A percentile compares a stretch with the other conserved stretches of the same genome.
phyloP scores from a whole-genome alignment of 1,140 invertebrate genomes.

The Aplysia californica region DNA sequence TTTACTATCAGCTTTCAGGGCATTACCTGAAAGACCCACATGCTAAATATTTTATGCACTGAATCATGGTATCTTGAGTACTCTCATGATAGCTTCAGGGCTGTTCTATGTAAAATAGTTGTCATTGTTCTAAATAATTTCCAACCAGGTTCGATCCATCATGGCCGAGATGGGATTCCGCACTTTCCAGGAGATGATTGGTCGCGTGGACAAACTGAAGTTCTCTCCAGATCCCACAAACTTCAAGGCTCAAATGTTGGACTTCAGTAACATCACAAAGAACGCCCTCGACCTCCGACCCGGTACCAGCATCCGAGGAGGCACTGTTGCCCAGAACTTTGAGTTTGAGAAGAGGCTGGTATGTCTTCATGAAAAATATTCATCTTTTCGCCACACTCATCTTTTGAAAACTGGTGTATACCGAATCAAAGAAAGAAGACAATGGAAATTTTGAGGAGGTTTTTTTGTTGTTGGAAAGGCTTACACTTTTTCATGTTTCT shows the following conservation, averaged over 20 bases:
- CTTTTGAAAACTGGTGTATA: no score
- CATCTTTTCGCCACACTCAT: no score
- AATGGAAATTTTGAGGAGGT: no score
- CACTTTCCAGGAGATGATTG: constrained; percentile 93
- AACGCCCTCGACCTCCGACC: constrained; percentile 91
- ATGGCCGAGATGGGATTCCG: constrained; percentile 93
- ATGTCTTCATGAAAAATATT: no score
- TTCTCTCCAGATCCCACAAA: constrained; percentile 71
- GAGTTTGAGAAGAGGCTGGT: constrained; percentile 85
- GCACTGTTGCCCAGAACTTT: constrained; percentile 88
- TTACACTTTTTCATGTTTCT: no score
- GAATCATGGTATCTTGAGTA: no score
- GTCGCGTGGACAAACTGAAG: constrained; percentile 85
- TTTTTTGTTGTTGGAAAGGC: no score
- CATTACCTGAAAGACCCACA: no score
- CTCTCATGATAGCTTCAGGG: no score
- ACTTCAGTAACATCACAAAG: constrained; percentile 87
- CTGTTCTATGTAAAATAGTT: background rate
- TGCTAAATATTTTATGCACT: no score
- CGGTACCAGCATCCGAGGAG: constrained; percentile 90
- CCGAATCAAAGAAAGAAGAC: no score
- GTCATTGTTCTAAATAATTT: background rate
- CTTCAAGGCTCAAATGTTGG: constrained; percentile 86
- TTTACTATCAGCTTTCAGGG: no score
- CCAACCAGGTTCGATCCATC: constrained; percentile 78